phyloP scores from a whole-genome alignment of 35 echinoderm and acorn worm genomes.

The Apostichopus japonicus region DNA sequence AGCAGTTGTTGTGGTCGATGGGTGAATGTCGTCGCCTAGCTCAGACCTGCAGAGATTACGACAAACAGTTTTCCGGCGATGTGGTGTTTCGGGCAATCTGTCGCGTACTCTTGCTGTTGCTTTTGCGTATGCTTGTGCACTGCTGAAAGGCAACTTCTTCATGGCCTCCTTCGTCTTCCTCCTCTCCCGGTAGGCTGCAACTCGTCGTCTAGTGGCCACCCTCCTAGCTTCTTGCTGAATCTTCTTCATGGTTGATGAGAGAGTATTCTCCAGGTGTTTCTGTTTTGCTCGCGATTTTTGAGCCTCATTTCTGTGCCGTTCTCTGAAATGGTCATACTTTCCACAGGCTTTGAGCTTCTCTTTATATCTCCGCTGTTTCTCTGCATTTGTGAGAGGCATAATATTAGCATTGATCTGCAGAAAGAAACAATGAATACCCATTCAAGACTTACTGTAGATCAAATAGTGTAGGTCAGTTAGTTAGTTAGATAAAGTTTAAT shows the following conservation, averaged over 20 bases:
- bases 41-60: background rate
- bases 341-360: slow-evolving; percentile 42
- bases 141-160: slow-evolving; percentile 55
- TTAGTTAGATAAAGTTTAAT: too few species aligned
- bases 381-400: slow-evolving; percentile 50
- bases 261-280: background rate
- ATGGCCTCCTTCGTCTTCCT: background rate
- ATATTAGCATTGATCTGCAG: background rate
- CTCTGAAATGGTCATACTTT: slow-evolving; percentile 54
- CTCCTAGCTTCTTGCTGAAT: background rate
- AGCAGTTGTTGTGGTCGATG: background rate
- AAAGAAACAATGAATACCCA: too few species aligned
- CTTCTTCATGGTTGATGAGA: background rate
- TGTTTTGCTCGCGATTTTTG: background rate
- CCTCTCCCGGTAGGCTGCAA: background rate
- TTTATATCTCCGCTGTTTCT: slow-evolving; percentile 54
- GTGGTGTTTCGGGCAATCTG: slow-evolving; percentile 8
- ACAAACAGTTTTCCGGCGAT: background rate
- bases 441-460: too few species aligned
- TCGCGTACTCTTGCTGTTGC: slow-evolving; percentile 50
- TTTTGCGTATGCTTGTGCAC: slow-evolving; percentile 63
- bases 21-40: too few species aligned
- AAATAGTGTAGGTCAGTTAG: too few species aligned
- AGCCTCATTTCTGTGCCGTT: background rate
- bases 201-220: background rate